These are phyloP conservation scores for Diglossa cyanea DNA, from an alignment of 2,797 vertebrate genomes.

Conservation along the genomic window DNA sequence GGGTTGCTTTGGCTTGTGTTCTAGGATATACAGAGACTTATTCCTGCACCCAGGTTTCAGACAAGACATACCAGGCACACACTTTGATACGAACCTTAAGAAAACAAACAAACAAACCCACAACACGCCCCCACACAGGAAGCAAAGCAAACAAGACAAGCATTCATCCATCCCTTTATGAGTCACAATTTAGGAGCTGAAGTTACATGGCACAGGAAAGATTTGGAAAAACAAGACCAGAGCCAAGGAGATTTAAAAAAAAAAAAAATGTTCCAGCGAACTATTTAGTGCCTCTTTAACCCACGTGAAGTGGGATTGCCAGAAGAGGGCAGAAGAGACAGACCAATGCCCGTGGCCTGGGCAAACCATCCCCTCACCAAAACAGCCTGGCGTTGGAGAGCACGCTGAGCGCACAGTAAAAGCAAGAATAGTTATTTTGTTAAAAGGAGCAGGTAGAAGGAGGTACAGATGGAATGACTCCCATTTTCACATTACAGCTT, in stretches of 20 bases:
- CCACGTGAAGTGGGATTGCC: not conserved
- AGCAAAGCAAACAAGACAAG: not conserved
- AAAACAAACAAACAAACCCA: not conserved
- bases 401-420: not conserved
- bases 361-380: not conserved
- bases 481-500: not conserved
- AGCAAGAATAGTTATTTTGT: not conserved
- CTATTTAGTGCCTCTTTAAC: not conserved
- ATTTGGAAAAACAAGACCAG: not conserved
- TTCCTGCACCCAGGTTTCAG: not conserved
- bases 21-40: not conserved
- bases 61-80: not conserved
- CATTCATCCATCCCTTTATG: not conserved
- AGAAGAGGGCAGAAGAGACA: constrained; percentile 5
- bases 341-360: not conserved
- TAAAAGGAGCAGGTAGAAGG: not conserved
- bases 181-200: not conserved
- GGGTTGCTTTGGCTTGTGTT: not conserved
- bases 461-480: not conserved
- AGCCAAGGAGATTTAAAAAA: not conserved
- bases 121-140: not conserved
- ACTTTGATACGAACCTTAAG: not conserved
- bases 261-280: rapidly evolving
- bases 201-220: not conserved
- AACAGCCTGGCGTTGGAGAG: not conserved